phyloP scores from a whole-genome alignment of 2,888 invertebrate genomes.

The Pardosa pseudoannulata region DNA sequence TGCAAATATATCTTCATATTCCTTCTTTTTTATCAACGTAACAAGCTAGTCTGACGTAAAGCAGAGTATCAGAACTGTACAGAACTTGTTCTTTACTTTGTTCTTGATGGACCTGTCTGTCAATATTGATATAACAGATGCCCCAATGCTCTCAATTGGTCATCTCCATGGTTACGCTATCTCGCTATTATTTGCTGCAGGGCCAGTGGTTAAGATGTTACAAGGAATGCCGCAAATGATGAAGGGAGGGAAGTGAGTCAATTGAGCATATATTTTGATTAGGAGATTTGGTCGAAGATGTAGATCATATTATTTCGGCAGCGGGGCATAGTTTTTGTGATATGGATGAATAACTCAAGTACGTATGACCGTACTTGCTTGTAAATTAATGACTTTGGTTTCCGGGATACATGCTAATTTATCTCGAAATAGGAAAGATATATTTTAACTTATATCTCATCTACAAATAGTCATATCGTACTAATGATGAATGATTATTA shows the following conservation, averaged over 20 bases:
- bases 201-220: slow-evolving; percentile 35
- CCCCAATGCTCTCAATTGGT: background rate
- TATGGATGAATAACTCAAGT: too few relatives aligned
- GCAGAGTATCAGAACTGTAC: slow-evolving; percentile 17
- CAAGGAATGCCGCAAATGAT: slow-evolving; percentile 10
- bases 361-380: too few relatives aligned
- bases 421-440: too few relatives aligned
- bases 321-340: too few relatives aligned
- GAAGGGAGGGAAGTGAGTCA: background rate
- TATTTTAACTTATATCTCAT: too few relatives aligned
- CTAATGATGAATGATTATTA: too few relatives aligned
- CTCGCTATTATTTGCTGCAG: slow-evolving; percentile 35
- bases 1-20: too few relatives aligned
- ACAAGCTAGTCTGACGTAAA: background rate
- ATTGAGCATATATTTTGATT: background rate
- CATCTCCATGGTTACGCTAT: slow-evolving; percentile 21
- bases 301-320: too few relatives aligned
- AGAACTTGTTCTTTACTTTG: background rate
- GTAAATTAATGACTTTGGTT: too few relatives aligned
- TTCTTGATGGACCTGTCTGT: slow-evolving; percentile 23
- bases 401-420: too few relatives aligned
- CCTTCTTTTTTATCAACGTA: too few relatives aligned
- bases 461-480: too few relatives aligned
- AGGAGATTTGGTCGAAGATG: background rate
- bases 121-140: slow-evolving; percentile 26